Base-by-base conservation (phyloP, 2,888 invertebrate genomes). In the Ophion ventricosus region DNA sequence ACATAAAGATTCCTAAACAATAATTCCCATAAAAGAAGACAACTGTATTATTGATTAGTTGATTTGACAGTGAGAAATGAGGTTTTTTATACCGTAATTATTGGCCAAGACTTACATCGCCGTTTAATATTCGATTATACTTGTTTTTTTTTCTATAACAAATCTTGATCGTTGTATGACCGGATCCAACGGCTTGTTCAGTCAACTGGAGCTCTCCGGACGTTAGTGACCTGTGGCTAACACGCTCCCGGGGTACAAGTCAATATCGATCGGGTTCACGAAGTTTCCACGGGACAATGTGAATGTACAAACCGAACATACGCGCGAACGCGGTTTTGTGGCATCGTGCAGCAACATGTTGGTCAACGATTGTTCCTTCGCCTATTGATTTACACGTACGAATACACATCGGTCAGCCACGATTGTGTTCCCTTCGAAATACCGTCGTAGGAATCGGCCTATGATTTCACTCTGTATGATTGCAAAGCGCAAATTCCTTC, bases 231-330 rank as follows among this genome's bases (percentile, higher is more conserved):
- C 63, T 61, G 72, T 29, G 63, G 64, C 23, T 57, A 23, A 72
- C 70, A 66, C 49, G 70, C 70, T 26, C 57, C 23, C n/a, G n/a
- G n/a, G 26, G 66, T 61, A 35, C 73, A 29, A 67, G 73, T 67
- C 72, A 67, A 77, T 82, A 82, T 82, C 64, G 82, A 82, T 73
- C 77, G 72, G 67, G 35, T 63, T 35, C 29, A 73, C 59, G 57
- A 23, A 72, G 82, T 77, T 82, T 77, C 77, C 80, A 57, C 49
- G n/a, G 26, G 64, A 78, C 73, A 67, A 67, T 82, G 29, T 81
- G 56, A 66, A 72, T 70, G 20, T 59, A 49, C 81, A 59, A 57
- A 43, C 8, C 56, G 57, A 64, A 23, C 77, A 54, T 73, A 63
- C 73, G 40, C n/a, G 26, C 49, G 61, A 73, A 61, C 61, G 17